phyloP scores from a whole-genome alignment of 1,140 invertebrate species.

The Conus ventricosus region DNA sequence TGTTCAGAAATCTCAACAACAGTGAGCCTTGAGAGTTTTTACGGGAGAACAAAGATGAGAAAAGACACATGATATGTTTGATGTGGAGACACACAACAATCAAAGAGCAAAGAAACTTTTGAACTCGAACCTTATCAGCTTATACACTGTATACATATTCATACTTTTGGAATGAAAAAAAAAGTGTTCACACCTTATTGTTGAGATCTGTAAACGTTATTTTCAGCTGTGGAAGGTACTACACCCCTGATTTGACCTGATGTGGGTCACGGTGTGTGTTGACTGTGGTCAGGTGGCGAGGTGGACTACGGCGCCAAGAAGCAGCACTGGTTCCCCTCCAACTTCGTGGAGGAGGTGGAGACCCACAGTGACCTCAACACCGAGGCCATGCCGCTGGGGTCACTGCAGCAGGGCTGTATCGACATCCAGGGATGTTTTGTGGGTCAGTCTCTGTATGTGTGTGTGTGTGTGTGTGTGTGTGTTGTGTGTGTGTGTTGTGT shows the following conservation, averaged over 20 bases:
- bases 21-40: no score
- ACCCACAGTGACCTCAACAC: slow-evolving; percentile 78
- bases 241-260: slow-evolving; percentile 96
- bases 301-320: slow-evolving; percentile 94
- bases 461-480: background rate
- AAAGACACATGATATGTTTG: no score
- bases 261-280: slow-evolving; percentile 88
- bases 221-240: slow-evolving; percentile 89
- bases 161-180: no score
- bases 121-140: no score
- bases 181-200: no score
- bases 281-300: slow-evolving; percentile 82
- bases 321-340: slow-evolving; percentile 94
- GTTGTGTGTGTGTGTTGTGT: background rate
- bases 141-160: no score
- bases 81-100: no score
- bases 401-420: slow-evolving; percentile 87
- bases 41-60: no score
- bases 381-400: slow-evolving; percentile 82
- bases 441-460: slow-evolving; percentile 42
- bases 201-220: no score
- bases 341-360: slow-evolving; percentile 93
- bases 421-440: slow-evolving; percentile 85
- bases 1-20: no score
- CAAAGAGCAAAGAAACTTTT: no score